A percentile compares a stretch with the other conserved stretches of the same genome.
phyloP scores from a whole-genome alignment of 2,113 vertebrate genomes.

The Cottus gobio region DNA sequence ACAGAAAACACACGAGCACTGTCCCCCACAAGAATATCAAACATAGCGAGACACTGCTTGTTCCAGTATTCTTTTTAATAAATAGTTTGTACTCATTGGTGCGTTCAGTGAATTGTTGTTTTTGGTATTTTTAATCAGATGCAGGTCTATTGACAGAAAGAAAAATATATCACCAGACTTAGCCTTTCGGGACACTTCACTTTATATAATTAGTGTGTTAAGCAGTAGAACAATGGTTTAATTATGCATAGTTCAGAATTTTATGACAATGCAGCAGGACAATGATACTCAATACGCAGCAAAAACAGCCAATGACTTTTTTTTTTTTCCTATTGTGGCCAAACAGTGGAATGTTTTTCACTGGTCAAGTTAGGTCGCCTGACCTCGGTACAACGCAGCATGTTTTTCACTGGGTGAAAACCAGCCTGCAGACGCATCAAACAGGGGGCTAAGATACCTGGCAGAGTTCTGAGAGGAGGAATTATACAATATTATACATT shows the following conservation, averaged over 20 bases:
- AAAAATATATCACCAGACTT: too few relatives aligned
- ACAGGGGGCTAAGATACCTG: constrained; percentile 24
- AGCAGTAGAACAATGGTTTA: constrained; percentile 1
- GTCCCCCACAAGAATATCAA: not conserved
- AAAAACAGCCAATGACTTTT: constrained; percentile 30
- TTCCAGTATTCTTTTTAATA: not conserved
- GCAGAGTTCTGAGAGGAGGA: constrained; percentile 11
- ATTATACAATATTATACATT: not conserved
- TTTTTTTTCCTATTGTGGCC: constrained; percentile 25
- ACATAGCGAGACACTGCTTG: not conserved
- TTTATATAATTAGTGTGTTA: not conserved
- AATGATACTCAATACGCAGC: constrained; percentile 23
- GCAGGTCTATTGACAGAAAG: too few relatives aligned
- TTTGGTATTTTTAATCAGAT: too few relatives aligned
- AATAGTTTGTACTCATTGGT: too few relatives aligned
- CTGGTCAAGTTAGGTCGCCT: constrained; percentile 33
- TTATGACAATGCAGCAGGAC: constrained; percentile 23
- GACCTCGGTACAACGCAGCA: constrained; percentile 29
- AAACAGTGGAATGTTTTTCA: constrained; percentile 56
- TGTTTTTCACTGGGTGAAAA: constrained; percentile 23
- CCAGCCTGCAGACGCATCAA: constrained; percentile 15
- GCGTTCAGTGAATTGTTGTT: too few relatives aligned
- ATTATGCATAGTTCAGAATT: constrained; percentile 47
- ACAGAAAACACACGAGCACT: not conserved
- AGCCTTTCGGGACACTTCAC: too few relatives aligned